Conservation (phyloP, 35 echinoderm and acorn worm species). For the Diadema setosum region DNA sequence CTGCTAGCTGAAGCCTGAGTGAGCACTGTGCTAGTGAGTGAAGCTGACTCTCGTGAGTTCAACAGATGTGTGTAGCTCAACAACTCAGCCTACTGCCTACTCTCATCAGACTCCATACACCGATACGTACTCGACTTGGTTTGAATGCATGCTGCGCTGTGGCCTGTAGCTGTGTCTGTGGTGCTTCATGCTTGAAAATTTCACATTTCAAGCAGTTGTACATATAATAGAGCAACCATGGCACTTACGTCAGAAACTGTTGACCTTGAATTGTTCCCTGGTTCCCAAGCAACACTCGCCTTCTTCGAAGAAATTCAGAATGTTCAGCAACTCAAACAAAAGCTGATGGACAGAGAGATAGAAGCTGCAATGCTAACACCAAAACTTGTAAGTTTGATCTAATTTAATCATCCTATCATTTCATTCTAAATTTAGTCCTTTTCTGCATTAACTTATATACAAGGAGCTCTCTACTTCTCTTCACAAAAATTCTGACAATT, state of each 20-base stretch:
- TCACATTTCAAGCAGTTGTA: too few relatives aligned
- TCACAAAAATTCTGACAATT: not conserved
- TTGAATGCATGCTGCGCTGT: too few relatives aligned
- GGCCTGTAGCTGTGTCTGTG: too few relatives aligned
- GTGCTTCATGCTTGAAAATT: too few relatives aligned
- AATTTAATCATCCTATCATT: not conserved
- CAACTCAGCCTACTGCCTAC: too few relatives aligned
- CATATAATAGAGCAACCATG: too few relatives aligned
- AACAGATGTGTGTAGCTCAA: too few relatives aligned
- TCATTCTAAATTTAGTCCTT: not conserved
- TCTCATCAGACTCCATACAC: too few relatives aligned
- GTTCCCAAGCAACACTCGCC: not conserved
- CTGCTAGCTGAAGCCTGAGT: too few relatives aligned
- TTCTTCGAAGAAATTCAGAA: not conserved
- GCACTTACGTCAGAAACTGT: not conserved
- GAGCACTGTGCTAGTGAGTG: too few relatives aligned
- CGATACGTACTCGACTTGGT: too few relatives aligned
- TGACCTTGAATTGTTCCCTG: not conserved
- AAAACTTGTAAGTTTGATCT: not conserved
- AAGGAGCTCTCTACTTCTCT: not conserved
- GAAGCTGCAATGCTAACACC: not conserved
- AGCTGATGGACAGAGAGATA: not conserved
- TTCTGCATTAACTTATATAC: not conserved
- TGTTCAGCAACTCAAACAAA: not conserved
- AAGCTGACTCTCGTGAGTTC: too few relatives aligned